Conservation (phyloP, 2,888 invertebrate species). For the Apamea anceps region DNA sequence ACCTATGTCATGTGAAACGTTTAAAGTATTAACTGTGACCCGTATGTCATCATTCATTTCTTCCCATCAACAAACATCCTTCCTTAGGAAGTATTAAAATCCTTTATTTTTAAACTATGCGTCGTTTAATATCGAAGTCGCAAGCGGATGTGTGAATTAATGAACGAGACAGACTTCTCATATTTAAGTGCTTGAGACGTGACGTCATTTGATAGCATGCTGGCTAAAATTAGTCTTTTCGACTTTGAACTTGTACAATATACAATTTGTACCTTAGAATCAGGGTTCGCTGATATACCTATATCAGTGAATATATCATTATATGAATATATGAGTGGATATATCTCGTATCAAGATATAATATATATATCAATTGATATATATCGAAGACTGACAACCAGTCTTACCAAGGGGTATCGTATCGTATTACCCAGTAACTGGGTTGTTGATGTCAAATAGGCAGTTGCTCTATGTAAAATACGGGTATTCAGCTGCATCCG, state of each 20-base stretch:
- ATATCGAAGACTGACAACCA: too few relatives aligned
- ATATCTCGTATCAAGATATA: too few relatives aligned
- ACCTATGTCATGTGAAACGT: too few relatives aligned
- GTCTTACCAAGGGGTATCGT: too few relatives aligned
- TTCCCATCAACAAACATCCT: background rate
- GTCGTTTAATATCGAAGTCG: slow-evolving; percentile 20
- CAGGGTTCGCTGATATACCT: too few relatives aligned
- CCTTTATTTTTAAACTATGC: slow-evolving; percentile 4
- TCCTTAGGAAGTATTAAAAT: slow-evolving; percentile 12
- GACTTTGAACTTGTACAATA: slow-evolving; percentile 4
- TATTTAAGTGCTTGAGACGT: slow-evolving; percentile 26
- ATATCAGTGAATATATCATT: too few relatives aligned
- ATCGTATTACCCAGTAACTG: too few relatives aligned
- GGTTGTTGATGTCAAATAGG: too few relatives aligned
- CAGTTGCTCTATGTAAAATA: too few relatives aligned
- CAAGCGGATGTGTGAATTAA: slow-evolving; percentile 58
- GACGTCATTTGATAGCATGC: slow-evolving; percentile 51
- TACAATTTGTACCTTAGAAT: background rate
- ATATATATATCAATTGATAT: too few relatives aligned
- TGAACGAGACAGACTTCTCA: slow-evolving; percentile 52
- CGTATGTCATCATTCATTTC: background rate
- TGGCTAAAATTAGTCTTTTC: slow-evolving; percentile 48
- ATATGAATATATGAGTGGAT: too few relatives aligned
- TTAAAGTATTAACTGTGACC: background rate
- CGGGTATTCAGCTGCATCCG: too few relatives aligned